A percentile compares a stretch with the other conserved stretches of the same genome.
Conservation (phyloP, 2,797 vertebrate genomes). For the Neosilurus hyrtlii region DNA sequence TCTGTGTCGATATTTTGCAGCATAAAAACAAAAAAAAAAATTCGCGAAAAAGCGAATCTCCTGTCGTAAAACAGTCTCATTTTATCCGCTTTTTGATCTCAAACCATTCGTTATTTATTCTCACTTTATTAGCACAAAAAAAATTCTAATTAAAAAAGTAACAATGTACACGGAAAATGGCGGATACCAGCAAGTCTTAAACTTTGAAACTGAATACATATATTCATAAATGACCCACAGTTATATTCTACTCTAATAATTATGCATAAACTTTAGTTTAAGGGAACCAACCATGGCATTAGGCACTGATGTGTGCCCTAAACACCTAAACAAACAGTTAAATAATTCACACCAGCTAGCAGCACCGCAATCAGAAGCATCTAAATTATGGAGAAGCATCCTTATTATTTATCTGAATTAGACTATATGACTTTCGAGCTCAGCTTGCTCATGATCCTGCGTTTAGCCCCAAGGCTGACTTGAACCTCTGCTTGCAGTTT, state of each 20-base stretch:
- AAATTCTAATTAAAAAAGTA: too few relatives aligned
- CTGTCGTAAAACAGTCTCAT: too few relatives aligned
- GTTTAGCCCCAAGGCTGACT: slow-evolving; percentile 57
- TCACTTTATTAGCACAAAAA: too few relatives aligned
- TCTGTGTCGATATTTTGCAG: too few relatives aligned
- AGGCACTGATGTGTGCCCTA: slow-evolving; percentile 65
- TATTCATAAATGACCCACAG: not conserved
- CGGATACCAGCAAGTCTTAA: too few relatives aligned
- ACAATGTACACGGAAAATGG: too few relatives aligned
- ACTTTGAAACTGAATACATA: too few relatives aligned
- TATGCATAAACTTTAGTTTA: slow-evolving; percentile 21
- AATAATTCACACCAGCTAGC: slow-evolving; percentile 69
- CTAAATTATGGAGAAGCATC: slow-evolving; percentile 60
- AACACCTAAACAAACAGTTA: slow-evolving; percentile 63
- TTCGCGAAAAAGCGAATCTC: too few relatives aligned
- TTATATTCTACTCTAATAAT: not conserved
- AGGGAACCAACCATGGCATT: slow-evolving; percentile 59
- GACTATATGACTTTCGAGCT: slow-evolving; percentile 50
- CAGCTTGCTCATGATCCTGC: slow-evolving; percentile 55
- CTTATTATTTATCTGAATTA: slow-evolving; percentile 71
- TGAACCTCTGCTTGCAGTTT: not conserved
- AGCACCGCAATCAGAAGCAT: slow-evolving; percentile 68
- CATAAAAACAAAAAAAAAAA: too few relatives aligned
- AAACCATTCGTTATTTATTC: too few relatives aligned
- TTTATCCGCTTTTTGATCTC: too few relatives aligned